Conservation (phyloP, 2,888 invertebrate genomes). For the Tortrix viridana region DNA sequence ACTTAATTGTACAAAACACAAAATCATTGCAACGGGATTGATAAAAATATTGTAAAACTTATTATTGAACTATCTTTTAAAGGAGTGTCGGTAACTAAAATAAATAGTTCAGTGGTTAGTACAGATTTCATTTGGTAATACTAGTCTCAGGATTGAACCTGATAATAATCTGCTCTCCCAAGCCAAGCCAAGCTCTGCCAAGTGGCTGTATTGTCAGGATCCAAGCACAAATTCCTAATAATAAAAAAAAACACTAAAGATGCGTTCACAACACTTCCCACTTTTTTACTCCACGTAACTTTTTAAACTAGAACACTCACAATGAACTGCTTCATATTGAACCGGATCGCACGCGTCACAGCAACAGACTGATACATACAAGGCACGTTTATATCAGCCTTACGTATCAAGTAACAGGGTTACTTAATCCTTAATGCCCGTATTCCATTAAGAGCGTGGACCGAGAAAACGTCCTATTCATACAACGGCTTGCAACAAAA, state of each 20-base stretch:
- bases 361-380: constrained; percentile 49
- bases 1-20: no score
- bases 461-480: constrained; percentile 22
- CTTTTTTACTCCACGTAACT: constrained; percentile 1
- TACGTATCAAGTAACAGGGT: constrained; percentile 69
- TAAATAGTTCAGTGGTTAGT: no score
- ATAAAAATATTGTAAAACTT: no score
- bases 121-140: no score
- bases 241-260: neutral
- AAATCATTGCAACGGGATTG: no score
- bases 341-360: constrained; percentile 46
- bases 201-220: neutral
- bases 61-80: no score
- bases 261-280: constrained; percentile 11
- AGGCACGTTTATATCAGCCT: constrained; percentile 63
- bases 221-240: neutral
- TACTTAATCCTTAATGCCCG: constrained; percentile 46
- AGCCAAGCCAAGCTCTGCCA: no score
- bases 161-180: no score
- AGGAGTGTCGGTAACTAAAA: no score
- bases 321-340: constrained; percentile 53
- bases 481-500: constrained; percentile 19
- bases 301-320: constrained; percentile 53
- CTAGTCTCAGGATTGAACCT: no score
- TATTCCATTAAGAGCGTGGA: constrained; percentile 13